These are phyloP conservation scores for Ostrea denselamellosa DNA, from an alignment of 1,140 invertebrate species.

Conservation along the genomic window DNA sequence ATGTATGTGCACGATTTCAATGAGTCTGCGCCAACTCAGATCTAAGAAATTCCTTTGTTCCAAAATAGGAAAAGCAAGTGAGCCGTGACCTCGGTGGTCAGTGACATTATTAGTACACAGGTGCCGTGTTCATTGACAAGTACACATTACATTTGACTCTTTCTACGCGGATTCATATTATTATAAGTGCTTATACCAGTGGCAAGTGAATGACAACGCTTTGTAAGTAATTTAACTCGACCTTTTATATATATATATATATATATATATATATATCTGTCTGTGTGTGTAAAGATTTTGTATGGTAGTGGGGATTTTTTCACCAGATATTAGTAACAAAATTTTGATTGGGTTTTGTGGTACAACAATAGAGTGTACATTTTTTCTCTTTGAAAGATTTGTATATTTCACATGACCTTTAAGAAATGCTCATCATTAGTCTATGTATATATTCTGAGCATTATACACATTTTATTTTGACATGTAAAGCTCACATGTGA, in stretches of 20 bases:
- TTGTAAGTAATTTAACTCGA: too few relatives aligned
- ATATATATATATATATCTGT: too few relatives aligned
- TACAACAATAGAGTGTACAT: too few relatives aligned
- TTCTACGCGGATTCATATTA: not conserved
- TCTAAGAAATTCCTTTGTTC: conserved; percentile 62
- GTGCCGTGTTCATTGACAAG: conserved; percentile 28
- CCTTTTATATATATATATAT: too few relatives aligned
- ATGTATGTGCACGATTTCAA: conserved; percentile 60
- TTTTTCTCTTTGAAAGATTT: too few relatives aligned
- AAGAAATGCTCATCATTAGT: not conserved
- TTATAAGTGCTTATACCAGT: not conserved
- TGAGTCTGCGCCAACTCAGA: conserved; percentile 56
- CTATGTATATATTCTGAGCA: not conserved
- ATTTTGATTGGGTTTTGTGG: too few relatives aligned
- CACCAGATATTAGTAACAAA: too few relatives aligned
- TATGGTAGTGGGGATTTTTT: too few relatives aligned
- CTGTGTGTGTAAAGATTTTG: too few relatives aligned
- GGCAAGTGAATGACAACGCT: too few relatives aligned
- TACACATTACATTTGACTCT: not conserved
- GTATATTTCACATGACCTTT: too few relatives aligned
- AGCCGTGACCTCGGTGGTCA: conserved; percentile 47
- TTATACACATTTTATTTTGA: not conserved
- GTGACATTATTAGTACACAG: conserved; percentile 37
- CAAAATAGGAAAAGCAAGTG: conserved; percentile 61
- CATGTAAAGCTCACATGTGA: not conserved